Conservation (phyloP, 2,113 vertebrate genomes). For the Mustela lutreola region DNA sequence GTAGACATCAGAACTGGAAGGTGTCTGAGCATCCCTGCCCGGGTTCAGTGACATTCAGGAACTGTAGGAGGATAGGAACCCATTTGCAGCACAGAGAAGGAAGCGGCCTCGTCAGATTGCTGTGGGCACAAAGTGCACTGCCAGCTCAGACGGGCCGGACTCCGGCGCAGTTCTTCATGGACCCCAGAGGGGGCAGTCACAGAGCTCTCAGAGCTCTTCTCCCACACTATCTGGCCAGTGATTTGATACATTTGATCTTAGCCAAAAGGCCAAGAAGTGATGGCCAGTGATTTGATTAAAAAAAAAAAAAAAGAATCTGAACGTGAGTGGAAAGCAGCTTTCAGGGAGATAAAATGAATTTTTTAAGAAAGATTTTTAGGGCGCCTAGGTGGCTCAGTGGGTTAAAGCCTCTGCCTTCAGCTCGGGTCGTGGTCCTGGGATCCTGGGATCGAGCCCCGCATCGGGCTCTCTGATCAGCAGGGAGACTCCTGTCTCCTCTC, state of each 20-base stretch:
- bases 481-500: too few relatives aligned
- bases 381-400: too few relatives aligned
- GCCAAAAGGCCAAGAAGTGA: too few relatives aligned
- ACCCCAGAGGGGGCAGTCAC: neutral
- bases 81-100: neutral
- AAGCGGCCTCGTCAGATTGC: neutral
- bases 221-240: neutral
- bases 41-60: neutral
- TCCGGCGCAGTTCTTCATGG: neutral
- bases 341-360: neutral
- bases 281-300: neutral
- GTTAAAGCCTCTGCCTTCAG: too few relatives aligned
- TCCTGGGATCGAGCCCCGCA: too few relatives aligned
- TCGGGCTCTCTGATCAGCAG: too few relatives aligned
- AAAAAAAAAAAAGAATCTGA: neutral
- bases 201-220: neutral
- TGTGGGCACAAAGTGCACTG: neutral
- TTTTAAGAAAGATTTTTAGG: neutral
- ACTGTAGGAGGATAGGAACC: neutral
- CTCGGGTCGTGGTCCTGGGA: too few relatives aligned
- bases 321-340: conserved; percentile 18
- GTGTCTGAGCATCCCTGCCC: neutral
- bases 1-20: conserved; percentile 24
- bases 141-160: neutral
- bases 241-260: neutral